Evolutionary conservation across 2,888 invertebrate species (phyloP), one percentile per base, ranked within the genome.

Genomic region (Holacanthella duospinosa): DNA sequence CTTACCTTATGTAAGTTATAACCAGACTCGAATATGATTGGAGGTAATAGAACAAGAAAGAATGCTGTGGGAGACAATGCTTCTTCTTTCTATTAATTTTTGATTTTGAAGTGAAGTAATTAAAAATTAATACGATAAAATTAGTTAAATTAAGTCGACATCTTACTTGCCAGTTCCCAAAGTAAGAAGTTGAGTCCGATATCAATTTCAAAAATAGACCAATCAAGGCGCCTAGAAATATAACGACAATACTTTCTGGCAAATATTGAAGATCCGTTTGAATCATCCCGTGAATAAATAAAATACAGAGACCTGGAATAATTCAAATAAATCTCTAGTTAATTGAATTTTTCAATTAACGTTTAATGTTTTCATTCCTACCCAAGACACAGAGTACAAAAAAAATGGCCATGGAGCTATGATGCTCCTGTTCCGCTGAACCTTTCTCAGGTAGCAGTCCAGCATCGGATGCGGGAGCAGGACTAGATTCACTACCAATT

Each of bases 1-100:
- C 68, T 64, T 69, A 95, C 96, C 79, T 99, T 99, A 75, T 99
- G 97, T 65, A 99, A 82, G 81, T 97, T 99, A 77, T 97, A 99
- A 2, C 97, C 97, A 2, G 95, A 95, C 79, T 99, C 99, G 80
- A 99, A 99, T 74, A 99, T 99, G 62, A 99, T 99, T 1, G 99
- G 99, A 12, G 99, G 99, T 60, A 99, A 79, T 1, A 99, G 82
- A 1, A 99, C 90, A 60, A 99, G 82, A 76, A 99, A 99, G 78
- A 99, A 99, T 26, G 96, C 93, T 25, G 96, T 99, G 0, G 99
- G 97, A 6, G 95, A 94, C 76, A 99, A 95, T 0, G 95, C 93
- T 79, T 99, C 97, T 77, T 96, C 96, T 77, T 93, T 91, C 76
- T 92, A 75, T n/a, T n/a, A n/a, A n/a, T n/a, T n/a, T n/a, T n/a